phyloP scores from a whole-genome alignment of 2,888 invertebrate species.

The Hofmannophila pseudospretella region DNA sequence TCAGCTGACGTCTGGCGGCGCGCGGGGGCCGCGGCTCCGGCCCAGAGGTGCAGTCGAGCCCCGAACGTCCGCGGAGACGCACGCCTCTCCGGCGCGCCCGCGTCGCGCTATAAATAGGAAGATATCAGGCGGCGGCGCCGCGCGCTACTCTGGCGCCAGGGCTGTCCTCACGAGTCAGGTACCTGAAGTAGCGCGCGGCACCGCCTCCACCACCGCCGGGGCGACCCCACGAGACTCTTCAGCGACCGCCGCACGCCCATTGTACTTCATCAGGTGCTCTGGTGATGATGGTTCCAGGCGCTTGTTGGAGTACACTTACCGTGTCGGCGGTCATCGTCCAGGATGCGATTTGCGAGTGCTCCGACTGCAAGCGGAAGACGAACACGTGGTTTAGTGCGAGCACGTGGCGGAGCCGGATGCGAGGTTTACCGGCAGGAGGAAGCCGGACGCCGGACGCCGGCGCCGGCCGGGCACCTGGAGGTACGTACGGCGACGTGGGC shows the following conservation, averaged over 20 bases:
- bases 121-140: conserved; percentile 61
- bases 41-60: conserved; percentile 64
- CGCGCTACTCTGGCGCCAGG: conserved; percentile 94
- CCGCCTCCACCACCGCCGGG: conserved; percentile 29
- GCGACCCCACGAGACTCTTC: conserved; percentile 19
- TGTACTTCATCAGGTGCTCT: conserved; percentile 99
- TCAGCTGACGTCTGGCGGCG: conserved; percentile 77
- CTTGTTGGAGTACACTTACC: conserved; percentile 99
- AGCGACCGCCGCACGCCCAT: conserved; percentile 92
- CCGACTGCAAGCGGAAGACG: conserved; percentile 10
- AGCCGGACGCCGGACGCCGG: conserved; percentile 19
- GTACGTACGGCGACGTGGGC: too few relatives aligned
- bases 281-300: conserved; percentile 94
- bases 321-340: conserved; percentile 81
- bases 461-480: too few relatives aligned
- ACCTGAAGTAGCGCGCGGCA: conserved; percentile 99
- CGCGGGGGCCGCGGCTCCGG: conserved; percentile 64
- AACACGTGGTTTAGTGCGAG: conserved; percentile 22
- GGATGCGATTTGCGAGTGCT: conserved; percentile 9
- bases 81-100: conserved; percentile 40
- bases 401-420: conserved; percentile 35
- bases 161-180: conserved; percentile 93
- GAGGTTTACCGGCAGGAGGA: conserved; percentile 6
- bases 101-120: conserved; percentile 55
- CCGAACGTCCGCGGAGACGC: conserved; percentile 50